Evolutionary conservation across 2,113 vertebrate species (phyloP).

Genomic region (Thalassarche chlororhynchos): DNA sequence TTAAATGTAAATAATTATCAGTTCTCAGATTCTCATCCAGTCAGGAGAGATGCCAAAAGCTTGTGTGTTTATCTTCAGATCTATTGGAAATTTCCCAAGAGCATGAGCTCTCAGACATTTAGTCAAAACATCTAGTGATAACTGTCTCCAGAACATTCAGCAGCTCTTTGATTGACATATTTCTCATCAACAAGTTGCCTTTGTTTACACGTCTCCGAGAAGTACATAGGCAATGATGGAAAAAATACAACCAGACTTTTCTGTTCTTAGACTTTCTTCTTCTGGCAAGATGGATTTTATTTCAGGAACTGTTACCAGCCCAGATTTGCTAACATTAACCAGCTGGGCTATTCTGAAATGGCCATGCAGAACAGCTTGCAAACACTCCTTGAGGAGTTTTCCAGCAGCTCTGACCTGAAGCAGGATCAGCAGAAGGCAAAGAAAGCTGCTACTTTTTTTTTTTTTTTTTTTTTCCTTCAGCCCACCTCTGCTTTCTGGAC

Average conservation of each 20-base stretch:
- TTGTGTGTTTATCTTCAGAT: constrained; percentile 60
- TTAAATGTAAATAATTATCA: constrained; percentile 54
- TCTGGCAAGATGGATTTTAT: constrained; percentile 10
- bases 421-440: background rate
- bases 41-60: constrained; percentile 27
- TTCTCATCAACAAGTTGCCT: constrained; percentile 70
- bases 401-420: background rate
- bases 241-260: constrained; percentile 34
- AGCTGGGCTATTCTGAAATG: background rate
- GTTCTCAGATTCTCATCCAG: background rate
- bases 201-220: constrained; percentile 49
- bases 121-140: constrained; percentile 65
- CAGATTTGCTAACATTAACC: constrained; percentile 15
- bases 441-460: background rate
- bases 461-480: background rate
- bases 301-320: constrained; percentile 3
- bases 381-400: background rate
- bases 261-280: constrained; percentile 40
- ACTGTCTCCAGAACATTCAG: constrained; percentile 63
- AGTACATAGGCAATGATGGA: constrained; percentile 21
- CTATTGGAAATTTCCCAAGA: constrained; percentile 55
- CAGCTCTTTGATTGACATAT: constrained; percentile 64
- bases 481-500: background rate
- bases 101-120: constrained; percentile 58
- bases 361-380: constrained; percentile 10